Evolutionary conservation across 2,797 vertebrate genomes (phyloP), one percentile per base, ranked within the genome.

Genomic region (Orestias chungarensis): DNA sequence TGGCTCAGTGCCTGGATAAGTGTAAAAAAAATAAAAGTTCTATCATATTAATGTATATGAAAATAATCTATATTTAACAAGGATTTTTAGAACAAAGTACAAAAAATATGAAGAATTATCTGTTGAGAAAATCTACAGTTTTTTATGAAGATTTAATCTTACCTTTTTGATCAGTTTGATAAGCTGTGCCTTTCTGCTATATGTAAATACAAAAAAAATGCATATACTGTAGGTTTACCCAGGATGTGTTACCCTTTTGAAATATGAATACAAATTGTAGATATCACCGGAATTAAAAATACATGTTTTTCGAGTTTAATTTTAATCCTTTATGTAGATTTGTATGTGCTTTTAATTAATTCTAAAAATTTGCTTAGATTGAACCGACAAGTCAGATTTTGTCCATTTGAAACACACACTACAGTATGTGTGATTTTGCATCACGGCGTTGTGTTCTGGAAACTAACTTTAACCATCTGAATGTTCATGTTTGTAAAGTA

Each of bases 101-200:
- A 68, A n/a, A 69, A 61, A 23, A 69, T n/a, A n/a, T n/a, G n/a
- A 40, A 59, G 27, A 74, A 76, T 29, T 49, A 31, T 15, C 9
- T 35, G n/a, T 27, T 67, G 64, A 35, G 12, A n/a, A n/a, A n/a
- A n/a, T n/a, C n/a, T n/a, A n/a, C n/a, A n/a, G n/a, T n/a, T 75
- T 78, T 70, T 61, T 71, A 5, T 66, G 49, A 49, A 46, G 33
- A 74, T 74, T 44, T 46, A 25, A 31, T 71, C 44, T 44, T 88
- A 80, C 74, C 80, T 87, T 88, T 87, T 54, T n/a, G n/a, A n/a
- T n/a, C n/a, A 81, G 87, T 57, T 85, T 73, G 31, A 76, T 87
- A 71, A 69, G 25, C 66, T 57, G 61, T 83, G 72, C 87, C 71
- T 84, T 80, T 90, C 35, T 86, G 49, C 59, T 86, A 31, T 83